A percentile compares a stretch with the other conserved stretches of the same genome.
Evolutionary conservation across 2,113 vertebrate genomes (phyloP).

Genomic region (Phalacrocorax pelagicus): DNA sequence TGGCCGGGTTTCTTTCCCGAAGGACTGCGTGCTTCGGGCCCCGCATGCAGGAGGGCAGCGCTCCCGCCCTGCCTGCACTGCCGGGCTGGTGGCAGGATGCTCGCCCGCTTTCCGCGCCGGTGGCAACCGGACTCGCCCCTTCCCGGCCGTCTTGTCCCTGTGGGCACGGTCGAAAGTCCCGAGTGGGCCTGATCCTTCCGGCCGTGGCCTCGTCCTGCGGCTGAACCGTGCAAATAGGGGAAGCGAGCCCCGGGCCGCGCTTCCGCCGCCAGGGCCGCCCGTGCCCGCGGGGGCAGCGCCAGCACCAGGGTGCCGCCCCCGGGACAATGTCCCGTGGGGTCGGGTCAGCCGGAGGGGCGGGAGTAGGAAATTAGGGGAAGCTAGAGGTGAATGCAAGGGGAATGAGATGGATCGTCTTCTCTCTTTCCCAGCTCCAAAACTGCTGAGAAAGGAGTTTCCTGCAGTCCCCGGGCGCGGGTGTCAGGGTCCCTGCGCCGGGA

Average conservation of each 20-base stretch:
- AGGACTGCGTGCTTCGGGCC: not conserved
- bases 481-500: not conserved
- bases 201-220: not conserved
- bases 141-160: not conserved
- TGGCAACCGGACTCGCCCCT: not conserved
- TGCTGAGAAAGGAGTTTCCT: not conserved
- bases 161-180: not conserved
- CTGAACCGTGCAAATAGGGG: not conserved
- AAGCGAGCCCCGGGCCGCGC: not conserved
- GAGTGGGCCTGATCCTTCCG: not conserved
- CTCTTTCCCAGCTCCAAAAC: not conserved
- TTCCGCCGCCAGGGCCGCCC: not conserved
- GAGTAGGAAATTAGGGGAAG: not conserved
- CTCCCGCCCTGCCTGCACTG: not conserved
- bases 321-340: not conserved
- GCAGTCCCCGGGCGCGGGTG: not conserved
- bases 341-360: not conserved
- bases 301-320: not conserved
- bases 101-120: no score
- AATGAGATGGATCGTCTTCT: rapidly evolving
- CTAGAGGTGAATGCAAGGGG: not conserved
- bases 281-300: not conserved
- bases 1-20: not conserved
- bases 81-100: not conserved
- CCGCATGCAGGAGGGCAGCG: not conserved